Percentiles rank a stretch among this genome's conserved stretches.
phyloP scores from a whole-genome alignment of 2,113 vertebrate genomes.

The Dicrurus megarhynchus region DNA sequence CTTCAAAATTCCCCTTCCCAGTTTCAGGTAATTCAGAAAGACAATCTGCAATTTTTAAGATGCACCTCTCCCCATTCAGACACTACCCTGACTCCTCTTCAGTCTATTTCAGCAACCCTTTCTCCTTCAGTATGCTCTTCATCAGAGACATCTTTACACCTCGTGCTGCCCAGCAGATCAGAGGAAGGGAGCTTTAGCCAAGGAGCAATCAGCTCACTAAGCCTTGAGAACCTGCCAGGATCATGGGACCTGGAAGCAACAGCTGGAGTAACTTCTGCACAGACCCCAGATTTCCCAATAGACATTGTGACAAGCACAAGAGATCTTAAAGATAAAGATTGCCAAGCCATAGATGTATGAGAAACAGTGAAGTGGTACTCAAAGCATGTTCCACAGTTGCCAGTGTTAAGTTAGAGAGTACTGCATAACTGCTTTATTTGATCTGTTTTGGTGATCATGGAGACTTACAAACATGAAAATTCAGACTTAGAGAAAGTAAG shows the following conservation, averaged over 20 bases:
- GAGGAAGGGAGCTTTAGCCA: conserved; percentile 74
- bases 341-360: conserved; percentile 71
- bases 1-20: conserved; percentile 67
- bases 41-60: conserved; percentile 69
- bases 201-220: conserved; percentile 73
- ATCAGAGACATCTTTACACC: conserved; percentile 75
- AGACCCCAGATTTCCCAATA: conserved; percentile 61
- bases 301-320: conserved; percentile 70
- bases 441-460: not conserved
- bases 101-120: conserved; percentile 79
- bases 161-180: conserved; percentile 76
- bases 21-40: conserved; percentile 72
- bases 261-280: conserved; percentile 1
- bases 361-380: not conserved
- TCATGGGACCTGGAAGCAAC: conserved; percentile 71
- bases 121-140: conserved; percentile 77
- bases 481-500: not conserved
- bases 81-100: conserved; percentile 74
- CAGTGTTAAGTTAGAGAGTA: not conserved
- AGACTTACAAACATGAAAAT: not conserved
- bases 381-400: conserved; percentile 1
- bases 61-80: conserved; percentile 76
- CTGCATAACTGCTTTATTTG: conserved; percentile 52
- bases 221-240: conserved; percentile 78
- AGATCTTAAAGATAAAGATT: conserved; percentile 71